These are phyloP conservation scores for Gastrophryne carolinensis DNA, from an alignment of 2,797 vertebrate genomes.

Conservation along the genomic window DNA sequence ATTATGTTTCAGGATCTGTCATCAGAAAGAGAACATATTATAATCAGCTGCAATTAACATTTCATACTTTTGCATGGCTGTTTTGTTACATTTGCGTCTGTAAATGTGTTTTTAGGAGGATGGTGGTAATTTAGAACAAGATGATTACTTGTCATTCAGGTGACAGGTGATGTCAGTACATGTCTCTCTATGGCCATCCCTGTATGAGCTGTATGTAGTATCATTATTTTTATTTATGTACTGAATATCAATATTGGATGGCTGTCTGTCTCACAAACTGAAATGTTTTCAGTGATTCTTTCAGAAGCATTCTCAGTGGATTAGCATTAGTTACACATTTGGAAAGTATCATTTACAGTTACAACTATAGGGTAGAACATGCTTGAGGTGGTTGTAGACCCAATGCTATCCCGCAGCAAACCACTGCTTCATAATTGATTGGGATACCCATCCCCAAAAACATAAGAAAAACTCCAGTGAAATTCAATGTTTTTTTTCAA, in stretches of 20 bases:
- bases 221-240: slow-evolving; percentile 15
- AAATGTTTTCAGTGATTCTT: neutral
- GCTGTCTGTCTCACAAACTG: neutral
- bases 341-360: neutral
- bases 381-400: neutral
- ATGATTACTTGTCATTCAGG: neutral
- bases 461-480: too few relatives aligned
- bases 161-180: slow-evolving; percentile 7
- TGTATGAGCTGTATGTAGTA: neutral
- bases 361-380: too few relatives aligned
- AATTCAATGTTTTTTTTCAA: too few relatives aligned
- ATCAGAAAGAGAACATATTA: neutral
- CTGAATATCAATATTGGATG: neutral
- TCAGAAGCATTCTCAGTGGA: neutral
- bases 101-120: neutral
- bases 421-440: too few relatives aligned
- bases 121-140: neutral
- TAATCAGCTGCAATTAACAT: neutral
- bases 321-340: neutral
- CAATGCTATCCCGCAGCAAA: too few relatives aligned
- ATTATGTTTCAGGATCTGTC: neutral
- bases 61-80: neutral
- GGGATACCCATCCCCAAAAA: too few relatives aligned
- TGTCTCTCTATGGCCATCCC: neutral
- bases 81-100: neutral